Evolutionary conservation across 2,888 invertebrate species (phyloP).

Genomic region (Sussaba pulchella): DNA sequence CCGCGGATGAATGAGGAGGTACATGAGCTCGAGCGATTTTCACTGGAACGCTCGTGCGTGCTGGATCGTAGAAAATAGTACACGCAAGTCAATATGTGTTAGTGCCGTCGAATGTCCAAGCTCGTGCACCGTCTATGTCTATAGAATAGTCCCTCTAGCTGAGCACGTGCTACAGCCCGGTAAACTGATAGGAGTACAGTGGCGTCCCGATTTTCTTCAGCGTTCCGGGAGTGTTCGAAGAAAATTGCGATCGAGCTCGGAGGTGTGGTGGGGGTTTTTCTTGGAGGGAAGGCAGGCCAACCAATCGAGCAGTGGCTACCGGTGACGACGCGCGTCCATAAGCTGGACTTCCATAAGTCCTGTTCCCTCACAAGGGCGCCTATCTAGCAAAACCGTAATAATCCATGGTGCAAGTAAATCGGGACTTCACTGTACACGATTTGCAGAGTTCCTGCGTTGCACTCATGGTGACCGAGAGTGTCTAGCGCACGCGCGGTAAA

Average conservation of each 20-base stretch:
- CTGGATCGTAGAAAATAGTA: conserved; percentile 1
- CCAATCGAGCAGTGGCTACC: too few species aligned
- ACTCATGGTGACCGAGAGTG: conserved; percentile 2
- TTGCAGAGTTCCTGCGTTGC: background rate
- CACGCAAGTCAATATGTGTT: background rate
- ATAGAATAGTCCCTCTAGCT: background rate
- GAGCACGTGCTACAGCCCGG: conserved; percentile 24
- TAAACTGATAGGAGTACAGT: too few species aligned
- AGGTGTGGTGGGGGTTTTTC: too few species aligned
- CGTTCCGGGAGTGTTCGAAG: too few species aligned
- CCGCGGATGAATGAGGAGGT: conserved; percentile 4
- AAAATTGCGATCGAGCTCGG: too few species aligned
- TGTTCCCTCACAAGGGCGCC: too few species aligned
- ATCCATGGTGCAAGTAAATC: too few species aligned
- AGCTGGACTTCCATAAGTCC: too few species aligned
- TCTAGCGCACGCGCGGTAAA: conserved; percentile 3
- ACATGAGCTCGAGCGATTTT: conserved; percentile 10
- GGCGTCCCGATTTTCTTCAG: too few species aligned
- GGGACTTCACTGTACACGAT: background rate
- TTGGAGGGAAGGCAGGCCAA: too few species aligned
- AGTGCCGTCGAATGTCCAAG: background rate
- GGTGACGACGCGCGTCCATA: too few species aligned
- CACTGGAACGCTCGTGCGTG: background rate
- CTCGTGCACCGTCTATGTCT: background rate
- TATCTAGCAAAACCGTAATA: too few species aligned